These are phyloP conservation scores for Aradophagus sp. DNA, from an alignment of 1,140 invertebrate species.

Conservation along the genomic window DNA sequence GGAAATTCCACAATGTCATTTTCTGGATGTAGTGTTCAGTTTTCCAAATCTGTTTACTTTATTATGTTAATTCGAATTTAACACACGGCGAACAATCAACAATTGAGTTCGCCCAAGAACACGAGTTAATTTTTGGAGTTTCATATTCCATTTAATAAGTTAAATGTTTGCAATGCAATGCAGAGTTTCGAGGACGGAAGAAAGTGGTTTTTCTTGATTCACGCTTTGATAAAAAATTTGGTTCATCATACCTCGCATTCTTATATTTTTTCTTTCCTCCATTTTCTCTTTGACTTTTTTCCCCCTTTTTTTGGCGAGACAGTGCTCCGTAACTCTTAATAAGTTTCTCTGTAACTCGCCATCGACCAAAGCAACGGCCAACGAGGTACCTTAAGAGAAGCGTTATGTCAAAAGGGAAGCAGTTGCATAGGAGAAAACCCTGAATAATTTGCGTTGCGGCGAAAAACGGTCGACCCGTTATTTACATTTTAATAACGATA, in stretches of 20 bases:
- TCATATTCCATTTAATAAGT: too few species aligned
- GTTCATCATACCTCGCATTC: conserved; percentile 1
- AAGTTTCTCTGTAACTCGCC: conserved; percentile 40
- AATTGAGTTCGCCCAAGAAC: too few species aligned
- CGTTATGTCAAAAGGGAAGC: conserved; percentile 29
- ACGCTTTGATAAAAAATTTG: conserved; percentile 29
- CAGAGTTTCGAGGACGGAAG: conserved; percentile 8
- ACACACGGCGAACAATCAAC: too few species aligned
- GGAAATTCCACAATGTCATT: too few species aligned
- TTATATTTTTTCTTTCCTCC: conserved; percentile 8
- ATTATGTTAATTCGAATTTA: too few species aligned
- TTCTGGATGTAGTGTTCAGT: too few species aligned
- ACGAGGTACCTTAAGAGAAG: conserved; percentile 25
- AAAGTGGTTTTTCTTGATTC: conserved; percentile 15
- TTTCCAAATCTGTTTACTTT: too few species aligned
- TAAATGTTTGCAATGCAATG: too few species aligned
- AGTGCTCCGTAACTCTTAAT: conserved; percentile 45
- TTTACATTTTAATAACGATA: too few species aligned
- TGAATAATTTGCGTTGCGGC: conserved; percentile 17
- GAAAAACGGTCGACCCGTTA: conserved; percentile 10
- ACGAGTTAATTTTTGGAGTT: too few species aligned
- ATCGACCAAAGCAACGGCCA: conserved; percentile 21
- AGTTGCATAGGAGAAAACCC: conserved; percentile 23
- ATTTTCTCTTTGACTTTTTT: conserved; percentile 5
- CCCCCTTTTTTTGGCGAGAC: conserved; percentile 16